phyloP scores from a whole-genome alignment of 1,140 invertebrate species.

The Lutraria rhynchaena region DNA sequence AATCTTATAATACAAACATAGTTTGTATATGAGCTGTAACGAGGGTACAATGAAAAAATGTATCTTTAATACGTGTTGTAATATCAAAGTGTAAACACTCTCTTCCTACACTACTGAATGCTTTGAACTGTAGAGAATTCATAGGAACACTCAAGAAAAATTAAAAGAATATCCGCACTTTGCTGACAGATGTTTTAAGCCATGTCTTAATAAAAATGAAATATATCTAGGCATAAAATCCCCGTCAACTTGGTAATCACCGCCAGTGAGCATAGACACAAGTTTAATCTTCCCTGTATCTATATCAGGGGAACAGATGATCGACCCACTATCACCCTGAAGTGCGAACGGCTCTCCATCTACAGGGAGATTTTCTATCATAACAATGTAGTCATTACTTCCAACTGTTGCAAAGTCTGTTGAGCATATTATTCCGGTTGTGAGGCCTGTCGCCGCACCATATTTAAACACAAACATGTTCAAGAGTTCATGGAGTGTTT shows the following conservation, averaged over 20 bases:
- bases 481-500: neutral
- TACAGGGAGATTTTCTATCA: constrained; percentile 3
- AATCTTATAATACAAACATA: no score
- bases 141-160: no score
- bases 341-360: neutral
- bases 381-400: neutral
- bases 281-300: neutral
- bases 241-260: neutral
- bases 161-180: no score
- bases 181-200: no score
- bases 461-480: constrained; percentile 7
- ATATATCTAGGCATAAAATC: no score
- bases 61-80: no score
- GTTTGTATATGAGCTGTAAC: no score
- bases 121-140: no score
- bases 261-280: constrained; percentile 3
- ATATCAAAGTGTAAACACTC: no score
- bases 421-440: constrained; percentile 15
- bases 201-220: no score
- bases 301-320: neutral
- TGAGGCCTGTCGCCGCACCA: neutral
- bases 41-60: no score
- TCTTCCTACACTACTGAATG: no score
- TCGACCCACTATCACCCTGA: constrained; percentile 6
- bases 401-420: neutral